Evolutionary conservation across 2,888 invertebrate species (phyloP).

Genomic region (Nesidiocoris tenuis): DNA sequence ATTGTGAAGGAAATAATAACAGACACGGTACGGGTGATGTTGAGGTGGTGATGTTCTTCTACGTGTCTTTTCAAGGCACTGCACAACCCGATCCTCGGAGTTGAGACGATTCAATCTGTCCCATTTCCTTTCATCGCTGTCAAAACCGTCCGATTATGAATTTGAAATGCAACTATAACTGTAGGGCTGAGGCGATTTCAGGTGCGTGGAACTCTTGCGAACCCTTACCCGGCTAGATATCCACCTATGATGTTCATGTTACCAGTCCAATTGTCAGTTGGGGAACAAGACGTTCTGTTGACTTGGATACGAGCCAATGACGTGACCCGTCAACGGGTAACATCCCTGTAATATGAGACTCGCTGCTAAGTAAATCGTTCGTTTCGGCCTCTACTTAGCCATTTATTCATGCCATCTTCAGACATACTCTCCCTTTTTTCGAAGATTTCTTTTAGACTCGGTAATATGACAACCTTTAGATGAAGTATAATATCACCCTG

Average conservation of each 20-base stretch:
- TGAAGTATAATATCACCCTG: too few relatives aligned
- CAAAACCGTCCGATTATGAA: background rate
- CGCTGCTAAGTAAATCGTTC: too few relatives aligned
- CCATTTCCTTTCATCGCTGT: background rate
- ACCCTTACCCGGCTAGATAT: too few relatives aligned
- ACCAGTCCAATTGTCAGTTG: background rate
- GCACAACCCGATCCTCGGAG: background rate
- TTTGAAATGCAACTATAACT: background rate
- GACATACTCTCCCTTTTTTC: too few relatives aligned
- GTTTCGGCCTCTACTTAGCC: too few relatives aligned
- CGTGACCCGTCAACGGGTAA: background rate
- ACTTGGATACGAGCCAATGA: background rate
- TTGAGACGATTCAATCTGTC: background rate
- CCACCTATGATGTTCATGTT: too few relatives aligned
- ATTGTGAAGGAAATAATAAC: background rate
- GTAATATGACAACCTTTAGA: too few relatives aligned
- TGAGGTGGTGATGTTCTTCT: too few relatives aligned
- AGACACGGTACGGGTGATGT: background rate
- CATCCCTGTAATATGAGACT: too few relatives aligned
- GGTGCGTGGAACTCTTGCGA: too few relatives aligned
- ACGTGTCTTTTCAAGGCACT: background rate
- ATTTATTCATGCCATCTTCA: too few relatives aligned
- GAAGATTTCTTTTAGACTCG: too few relatives aligned
- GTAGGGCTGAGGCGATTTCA: background rate
- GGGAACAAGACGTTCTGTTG: background rate